Evolutionary conservation across 2,113 vertebrate genomes (phyloP), one percentile per base, ranked within the genome.

Genomic region (Okapia johnstoni): DNA sequence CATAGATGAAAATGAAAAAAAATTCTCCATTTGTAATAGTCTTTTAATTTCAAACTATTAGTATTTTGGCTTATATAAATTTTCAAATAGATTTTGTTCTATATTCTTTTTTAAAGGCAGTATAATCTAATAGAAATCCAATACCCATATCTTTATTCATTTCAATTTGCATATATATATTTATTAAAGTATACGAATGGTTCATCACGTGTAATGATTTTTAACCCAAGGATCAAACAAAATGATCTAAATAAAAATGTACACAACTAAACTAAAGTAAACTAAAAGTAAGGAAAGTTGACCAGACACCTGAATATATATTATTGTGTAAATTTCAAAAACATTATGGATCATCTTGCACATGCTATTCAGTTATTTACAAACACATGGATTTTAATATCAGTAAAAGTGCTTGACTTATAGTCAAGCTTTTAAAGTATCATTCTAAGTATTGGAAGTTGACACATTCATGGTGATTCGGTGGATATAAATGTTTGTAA

Each of bases 101-200:
- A 61, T 13, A 84, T 30, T 8, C 19, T 93, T 30, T 28, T 80
- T 80, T 88, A 70, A 85, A 97, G 5, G 15, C 17, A 61, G 23
- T 48, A 88, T 85, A 63, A 81, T 63, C 46, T 83, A 94, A 76
- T 14, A 96, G 36, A 93, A 93, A 93, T 66, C 15, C 25, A 88
- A 66, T 50, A 85, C 13, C 8, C 14, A 85, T 76, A 85, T 94
- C 23, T 73, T 60, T 70, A 77, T 79, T 93, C 80, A 98, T 97
- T 96, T 97, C 21, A 25, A 93, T 85, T 85, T 92, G 92, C 91
- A 92, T 96, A 84, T 63, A 23, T 93, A 30, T 66, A n/a, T 96
- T 12, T 28, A 33, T 96, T 58, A 76, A 93, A 87, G 26, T 15
- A 48, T n/a, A 61, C 77, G 30, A 96, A 89, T 93, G 43, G 21